Base-by-base conservation (phyloP, 37 sponge, comb jelly and placozoan species). In the Trichoplax adhaerens region DNA sequence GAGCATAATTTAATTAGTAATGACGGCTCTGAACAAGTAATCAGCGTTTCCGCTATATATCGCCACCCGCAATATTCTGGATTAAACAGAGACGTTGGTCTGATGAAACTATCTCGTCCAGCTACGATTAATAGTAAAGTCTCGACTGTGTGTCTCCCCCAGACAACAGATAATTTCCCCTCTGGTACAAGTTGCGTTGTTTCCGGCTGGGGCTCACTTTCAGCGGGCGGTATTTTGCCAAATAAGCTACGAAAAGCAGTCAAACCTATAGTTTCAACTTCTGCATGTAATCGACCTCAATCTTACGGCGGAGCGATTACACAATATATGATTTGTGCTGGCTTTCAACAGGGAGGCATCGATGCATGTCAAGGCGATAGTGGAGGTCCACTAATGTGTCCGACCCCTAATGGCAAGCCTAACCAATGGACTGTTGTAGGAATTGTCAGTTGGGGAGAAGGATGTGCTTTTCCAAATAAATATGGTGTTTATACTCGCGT, bases 401-500 rank as follows among this genome's bases (percentile, higher is more conserved):
- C 29, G 29, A 29, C 29, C 29, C 29, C 29, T 29, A 29, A 29
- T 29, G 29, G 29, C 29, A 29, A 29, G 29, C 29, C 29, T 29
- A 29, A 29, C 29, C 53, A 75, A 0, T 82, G 83, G 83, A 57
- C 62, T 0, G 57, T 78, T 52, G 75, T 68, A 57, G 83, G 83
- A 53, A 60, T 82, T 4, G 80, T 73, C 12, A 78, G 65, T 70
- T 49, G 1, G 2, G 83, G 83, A 2, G 69, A 66, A 48, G 75
- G 75, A 0, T 82, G 83, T 73, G 83, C 79, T 2, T 3, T 47
- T 29, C 64, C 74, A 1, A 52, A 82, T 58, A 78, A 77, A 54
- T 82, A 82, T 73, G 83, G 83, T 5, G 55, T 78, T 49, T 82
- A 82, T 51, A 65, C 80, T 52, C 52, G 70, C 7, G 79, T 82